Percentiles rank a stretch among this genome's conserved stretches.
phyloP scores from a whole-genome alignment of 2,888 invertebrate genomes.

The Argynnis bischoffii region DNA sequence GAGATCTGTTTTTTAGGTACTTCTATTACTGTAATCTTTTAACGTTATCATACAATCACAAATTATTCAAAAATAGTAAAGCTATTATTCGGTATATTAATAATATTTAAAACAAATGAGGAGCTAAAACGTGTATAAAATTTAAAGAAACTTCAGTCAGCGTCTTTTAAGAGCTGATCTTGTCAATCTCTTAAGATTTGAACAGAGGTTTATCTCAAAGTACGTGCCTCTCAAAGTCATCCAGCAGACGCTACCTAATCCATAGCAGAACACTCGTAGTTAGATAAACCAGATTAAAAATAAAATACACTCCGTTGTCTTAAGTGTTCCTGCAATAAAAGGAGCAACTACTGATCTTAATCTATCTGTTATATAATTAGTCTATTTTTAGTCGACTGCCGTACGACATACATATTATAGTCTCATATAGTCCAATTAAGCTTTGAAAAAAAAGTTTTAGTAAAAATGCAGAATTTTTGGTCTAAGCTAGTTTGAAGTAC shows the following conservation, averaged over 20 bases:
- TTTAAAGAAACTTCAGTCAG: constrained; percentile 12
- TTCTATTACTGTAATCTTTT: no score
- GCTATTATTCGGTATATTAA: not conserved
- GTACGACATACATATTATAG: not conserved
- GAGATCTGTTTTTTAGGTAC: no score
- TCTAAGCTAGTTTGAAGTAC: no score
- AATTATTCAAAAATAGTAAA: no score
- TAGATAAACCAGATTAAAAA: constrained; percentile 54
- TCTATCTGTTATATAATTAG: constrained; percentile 5
- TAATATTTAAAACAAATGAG: not conserved
- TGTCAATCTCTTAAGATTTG: constrained; percentile 17
- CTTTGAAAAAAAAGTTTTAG: not conserved
- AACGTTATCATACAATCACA: no score
- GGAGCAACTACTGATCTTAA: constrained; percentile 42
- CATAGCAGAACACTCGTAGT: constrained; percentile 51
- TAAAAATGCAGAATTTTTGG: not conserved
- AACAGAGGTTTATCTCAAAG: constrained; percentile 31
- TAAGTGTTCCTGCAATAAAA: constrained; percentile 45
- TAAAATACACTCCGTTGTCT: constrained; percentile 49
- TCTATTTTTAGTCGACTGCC: constrained; percentile 10
- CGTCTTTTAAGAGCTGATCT: constrained; percentile 18
- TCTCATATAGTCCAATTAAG: not conserved
- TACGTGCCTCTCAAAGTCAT: constrained; percentile 37
- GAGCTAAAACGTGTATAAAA: not conserved
- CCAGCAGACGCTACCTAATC: constrained; percentile 44